Percentiles rank a stretch among this genome's conserved stretches.
Conservation (phyloP, 1,140 invertebrate genomes). For the Drosophila nasuta region DNA sequence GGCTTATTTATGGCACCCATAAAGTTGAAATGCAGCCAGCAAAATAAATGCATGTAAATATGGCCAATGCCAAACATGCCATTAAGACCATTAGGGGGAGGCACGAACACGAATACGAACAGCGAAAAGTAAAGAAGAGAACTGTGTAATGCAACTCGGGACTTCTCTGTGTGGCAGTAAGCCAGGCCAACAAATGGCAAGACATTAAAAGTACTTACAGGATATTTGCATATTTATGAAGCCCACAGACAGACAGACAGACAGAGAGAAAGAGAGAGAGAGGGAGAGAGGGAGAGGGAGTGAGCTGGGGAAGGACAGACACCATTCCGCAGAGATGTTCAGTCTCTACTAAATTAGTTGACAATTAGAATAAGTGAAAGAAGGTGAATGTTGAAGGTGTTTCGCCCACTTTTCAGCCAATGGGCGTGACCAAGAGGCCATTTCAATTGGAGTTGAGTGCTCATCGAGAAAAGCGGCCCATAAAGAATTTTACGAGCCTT, state of each 20-base stretch:
- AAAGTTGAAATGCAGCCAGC: conserved; percentile 56
- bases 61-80: conserved; percentile 69
- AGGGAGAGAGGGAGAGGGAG: too few relatives aligned
- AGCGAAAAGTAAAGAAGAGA: background rate
- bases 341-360: conserved; percentile 64
- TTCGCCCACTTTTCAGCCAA: background rate
- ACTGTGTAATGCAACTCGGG: conserved; percentile 3
- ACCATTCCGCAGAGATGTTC: background rate
- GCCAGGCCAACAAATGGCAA: conserved; percentile 78
- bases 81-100: conserved; percentile 63
- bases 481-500: conserved; percentile 28
- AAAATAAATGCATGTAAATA: conserved; percentile 49
- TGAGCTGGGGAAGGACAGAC: too few relatives aligned
- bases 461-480: conserved; percentile 14
- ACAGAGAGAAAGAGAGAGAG: too few relatives aligned
- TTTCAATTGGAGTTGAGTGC: conserved; percentile 8
- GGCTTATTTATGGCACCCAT: conserved; percentile 73
- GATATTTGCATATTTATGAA: conserved; percentile 84
- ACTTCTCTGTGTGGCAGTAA: conserved; percentile 46
- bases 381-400: background rate
- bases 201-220: conserved; percentile 82
- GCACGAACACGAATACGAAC: background rate
- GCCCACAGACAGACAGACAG: conserved; percentile 31
- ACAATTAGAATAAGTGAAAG: conserved; percentile 61
- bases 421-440: background rate